Evolutionary conservation across 2,113 vertebrate species (phyloP), one percentile per base, ranked within the genome.

Genomic region (Scatophagus argus): DNA sequence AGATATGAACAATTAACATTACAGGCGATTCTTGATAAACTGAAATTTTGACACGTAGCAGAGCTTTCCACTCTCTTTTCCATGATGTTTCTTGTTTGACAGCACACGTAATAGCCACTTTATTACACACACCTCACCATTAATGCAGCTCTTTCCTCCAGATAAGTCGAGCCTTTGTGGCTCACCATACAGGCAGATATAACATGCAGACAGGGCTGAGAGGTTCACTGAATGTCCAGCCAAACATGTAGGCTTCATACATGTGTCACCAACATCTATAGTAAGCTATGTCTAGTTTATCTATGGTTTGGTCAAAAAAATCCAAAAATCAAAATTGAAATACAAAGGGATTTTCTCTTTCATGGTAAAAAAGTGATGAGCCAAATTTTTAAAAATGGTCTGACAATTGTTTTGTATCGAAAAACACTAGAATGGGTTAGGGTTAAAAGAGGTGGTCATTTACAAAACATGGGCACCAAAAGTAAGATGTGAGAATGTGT

Each of bases 1-100:
- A n/a, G n/a, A n/a, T n/a, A 89, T 88, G 89, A 85, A 86, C 78
- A 87, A 91, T 84, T 86, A 87, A 80, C 81, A 76, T 87, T 88
- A 91, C 61, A 14, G 55, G 76, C 16, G 81, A 83, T 79, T 82
- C 69, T 69, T 84, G 82, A 91, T 85, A 76, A 89, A 85, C 27
- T 65, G 72, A 92, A 84, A 78, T 86, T 90, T 80, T 89, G 89
- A 91, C 84, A 85, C 62, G 76, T 79, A 59, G 64, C 63, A 52
- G 55, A 51, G 58, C 78, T 69, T 62, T 67, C 41, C 41, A 5
- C 51, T 85, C 41, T 67, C 27, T 64, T 47, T 71, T 52, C 59
- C 51, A 38, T 51, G 55, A 38, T 60, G 31, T 23, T 74, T 89
- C 66, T 29, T 27, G 32, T 66, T 67, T 68, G 70, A 89, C 83